Evolutionary conservation across 1,140 invertebrate species (phyloP), one percentile per base, ranked within the genome.

Genomic region (Leptopilina boulardi): DNA sequence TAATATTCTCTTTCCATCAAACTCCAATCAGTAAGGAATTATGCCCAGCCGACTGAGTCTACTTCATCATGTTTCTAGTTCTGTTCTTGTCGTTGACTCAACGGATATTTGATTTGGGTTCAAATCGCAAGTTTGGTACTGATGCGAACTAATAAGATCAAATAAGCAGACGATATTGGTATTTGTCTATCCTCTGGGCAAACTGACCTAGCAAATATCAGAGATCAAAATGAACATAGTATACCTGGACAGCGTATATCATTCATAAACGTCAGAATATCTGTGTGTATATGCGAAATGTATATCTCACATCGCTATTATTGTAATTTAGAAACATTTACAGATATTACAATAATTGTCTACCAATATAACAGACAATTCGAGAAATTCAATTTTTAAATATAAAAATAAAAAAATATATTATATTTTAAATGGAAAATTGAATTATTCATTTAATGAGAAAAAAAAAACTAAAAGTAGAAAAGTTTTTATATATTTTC

Each of bases 111-210:
- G 59, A 66, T 66, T 66, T 66, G 26, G 59, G 23, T 66, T 30
- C 59, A 30, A 66, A 66, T 66, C 59, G 59, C 59, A 26, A 30
- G 59, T 66, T 30, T 30, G 59, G 59, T n/a, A 66, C 21, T 66
- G 59, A 66, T 66, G 59, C 59, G 21, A n/a, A 66, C 59, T 66
- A 66, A 66, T 66, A 66, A 66, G 59, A 66, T 66, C 59, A 66
- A 66, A 66, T 66, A 66, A 66, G 59, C 59, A 30, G 59, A 66
- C 23, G 59, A 66, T 66, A 66, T 66, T 66, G 59, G 26, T 66
- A 66, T 66, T 66, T 66, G 59, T 66, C 15, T 34, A 66, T 15
- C 59, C 23, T 66, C 59, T 30, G 11, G n/a, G 47, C n/a, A 51
- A 15, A 30, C 59, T 66, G 59, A 66, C 59, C 59, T 34, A 23